A percentile compares a stretch with the other conserved stretches of the same genome.
Evolutionary conservation across 2,797 vertebrate genomes (phyloP).

Genomic region (Lepus oiostolus): DNA sequence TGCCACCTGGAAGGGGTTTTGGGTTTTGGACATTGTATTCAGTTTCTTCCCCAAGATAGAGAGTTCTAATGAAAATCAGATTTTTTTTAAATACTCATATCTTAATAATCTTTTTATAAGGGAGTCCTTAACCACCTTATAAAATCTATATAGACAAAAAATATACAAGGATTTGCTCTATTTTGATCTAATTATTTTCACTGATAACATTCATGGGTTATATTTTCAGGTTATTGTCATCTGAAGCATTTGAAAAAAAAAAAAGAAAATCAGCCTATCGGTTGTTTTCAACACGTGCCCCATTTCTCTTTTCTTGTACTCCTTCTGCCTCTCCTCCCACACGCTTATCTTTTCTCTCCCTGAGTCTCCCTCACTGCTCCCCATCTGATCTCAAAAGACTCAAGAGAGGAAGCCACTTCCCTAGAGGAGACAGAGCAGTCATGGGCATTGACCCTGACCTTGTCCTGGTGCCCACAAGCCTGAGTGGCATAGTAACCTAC

Average conservation of each 20-base stretch:
- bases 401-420: neutral
- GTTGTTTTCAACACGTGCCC: neutral
- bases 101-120: neutral
- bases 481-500: neutral
- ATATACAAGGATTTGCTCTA: neutral
- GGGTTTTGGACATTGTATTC: constrained; percentile 24
- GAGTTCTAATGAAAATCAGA: constrained; percentile 27
- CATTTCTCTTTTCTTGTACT: neutral
- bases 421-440: neutral
- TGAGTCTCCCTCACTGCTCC: neutral
- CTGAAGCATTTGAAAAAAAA: neutral
- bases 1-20: constrained; percentile 45
- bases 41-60: constrained; percentile 55
- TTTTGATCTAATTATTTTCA: neutral
- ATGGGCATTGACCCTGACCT: neutral
- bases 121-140: neutral
- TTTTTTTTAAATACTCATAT: neutral
- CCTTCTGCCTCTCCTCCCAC: neutral
- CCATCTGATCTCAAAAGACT: neutral
- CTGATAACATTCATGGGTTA: neutral
- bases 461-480: neutral
- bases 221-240: neutral
- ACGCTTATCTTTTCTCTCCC: neutral
- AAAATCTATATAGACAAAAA: neutral
- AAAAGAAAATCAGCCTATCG: neutral